Conservation (phyloP, 2,797 vertebrate species). For the Melanotaenia maccullochi region DNA sequence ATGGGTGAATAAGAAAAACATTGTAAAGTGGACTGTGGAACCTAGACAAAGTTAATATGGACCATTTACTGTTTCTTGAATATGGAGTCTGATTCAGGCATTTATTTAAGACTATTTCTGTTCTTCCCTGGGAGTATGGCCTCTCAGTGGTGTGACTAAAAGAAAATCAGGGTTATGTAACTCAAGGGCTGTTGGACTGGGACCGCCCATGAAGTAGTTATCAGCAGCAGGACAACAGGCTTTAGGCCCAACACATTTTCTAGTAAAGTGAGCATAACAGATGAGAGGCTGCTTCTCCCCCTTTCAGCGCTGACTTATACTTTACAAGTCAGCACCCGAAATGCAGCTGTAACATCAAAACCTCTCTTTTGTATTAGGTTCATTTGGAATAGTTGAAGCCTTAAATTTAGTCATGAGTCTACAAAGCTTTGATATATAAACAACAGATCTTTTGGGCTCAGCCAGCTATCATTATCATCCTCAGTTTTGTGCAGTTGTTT, state of each 20-base stretch:
- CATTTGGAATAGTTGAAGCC: not conserved
- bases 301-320: not conserved
- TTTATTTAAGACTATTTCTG: not conserved
- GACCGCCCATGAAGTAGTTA: not conserved
- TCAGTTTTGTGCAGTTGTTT: conserved; percentile 6
- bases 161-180: conserved; percentile 14
- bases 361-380: not conserved
- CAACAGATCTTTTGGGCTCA: not conserved
- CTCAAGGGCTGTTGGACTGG: conserved; percentile 15
- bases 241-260: conserved; percentile 13
- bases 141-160: conserved; percentile 1
- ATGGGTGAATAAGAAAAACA: not conserved
- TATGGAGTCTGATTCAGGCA: not conserved
- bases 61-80: not conserved
- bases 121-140: not conserved
- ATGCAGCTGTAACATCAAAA: not conserved
- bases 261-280: conserved; percentile 15
- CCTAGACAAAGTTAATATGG: not conserved
- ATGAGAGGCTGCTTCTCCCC: not conserved
- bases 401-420: not conserved
- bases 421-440: not conserved
- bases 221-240: not conserved
- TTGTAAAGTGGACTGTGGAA: not conserved
- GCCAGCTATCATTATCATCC: not conserved
- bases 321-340: not conserved